A percentile compares a stretch with the other conserved stretches of the same genome.
phyloP scores from a whole-genome alignment of 2,113 vertebrate species.

The Anseranas semipalmata region DNA sequence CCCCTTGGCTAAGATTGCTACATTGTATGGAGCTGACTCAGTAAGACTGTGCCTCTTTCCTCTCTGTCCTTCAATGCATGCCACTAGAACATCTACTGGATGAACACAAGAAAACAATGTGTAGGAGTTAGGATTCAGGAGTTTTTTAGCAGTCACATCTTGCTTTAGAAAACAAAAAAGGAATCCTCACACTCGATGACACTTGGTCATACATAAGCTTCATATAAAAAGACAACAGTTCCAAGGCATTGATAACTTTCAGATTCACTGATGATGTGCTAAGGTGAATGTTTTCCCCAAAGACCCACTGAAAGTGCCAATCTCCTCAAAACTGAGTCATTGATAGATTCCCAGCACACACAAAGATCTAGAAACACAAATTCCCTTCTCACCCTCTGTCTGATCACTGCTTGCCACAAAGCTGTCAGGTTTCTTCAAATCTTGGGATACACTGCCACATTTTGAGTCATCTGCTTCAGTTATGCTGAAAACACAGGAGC shows the following conservation, averaged over 20 bases:
- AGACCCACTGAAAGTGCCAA: not conserved
- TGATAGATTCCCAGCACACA: not conserved
- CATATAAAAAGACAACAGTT: not conserved
- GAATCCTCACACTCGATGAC: not conserved
- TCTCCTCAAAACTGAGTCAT: not conserved
- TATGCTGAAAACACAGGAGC: slow-evolving; percentile 46
- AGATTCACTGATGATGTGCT: not conserved
- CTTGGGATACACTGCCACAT: not conserved
- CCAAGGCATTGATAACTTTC: not conserved
- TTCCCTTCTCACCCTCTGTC: slow-evolving; percentile 37
- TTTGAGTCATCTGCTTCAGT: not conserved
- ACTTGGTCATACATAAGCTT: not conserved
- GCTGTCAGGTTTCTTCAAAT: not conserved
- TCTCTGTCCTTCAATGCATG: not conserved
- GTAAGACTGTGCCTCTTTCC: not conserved
- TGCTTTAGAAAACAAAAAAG: not conserved
- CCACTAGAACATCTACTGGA: not conserved
- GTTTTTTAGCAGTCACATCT: not conserved
- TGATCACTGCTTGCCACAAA: not conserved
- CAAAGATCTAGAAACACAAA: not conserved
- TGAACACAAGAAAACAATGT: not conserved
- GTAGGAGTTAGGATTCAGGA: not conserved
- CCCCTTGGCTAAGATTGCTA: not conserved
- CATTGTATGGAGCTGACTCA: not conserved
- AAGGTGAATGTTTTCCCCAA: not conserved